Base-by-base conservation (phyloP, 2,888 invertebrate genomes). In the Omphaloscelis lunosa region DNA sequence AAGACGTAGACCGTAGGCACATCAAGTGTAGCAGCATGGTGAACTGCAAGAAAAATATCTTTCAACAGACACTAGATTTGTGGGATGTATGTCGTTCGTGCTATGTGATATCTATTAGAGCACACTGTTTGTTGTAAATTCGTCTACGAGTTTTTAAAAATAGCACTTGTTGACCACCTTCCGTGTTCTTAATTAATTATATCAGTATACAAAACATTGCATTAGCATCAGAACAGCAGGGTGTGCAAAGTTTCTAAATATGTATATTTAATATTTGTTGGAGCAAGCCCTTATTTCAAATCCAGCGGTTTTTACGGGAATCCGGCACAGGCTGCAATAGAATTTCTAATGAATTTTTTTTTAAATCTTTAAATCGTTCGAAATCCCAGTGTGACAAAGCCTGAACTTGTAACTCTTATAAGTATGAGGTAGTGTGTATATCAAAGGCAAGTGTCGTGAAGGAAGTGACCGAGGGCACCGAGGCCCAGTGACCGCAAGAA, bases 401-500 rank as follows among this genome's bases (percentile, higher is more conserved):
- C 66, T 62, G 45, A 72, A 67, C 62, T 75, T 79, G 67, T 71
- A 70, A 59, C n/a, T n/a, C n/a, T n/a, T n/a, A n/a, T 68, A 77
- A n/a, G 48, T 62, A 51, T 61, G n/a, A 82, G 41, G 41, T 74
- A 62, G 53, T 48, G n/a, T 62, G 51, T 61, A 29, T 53, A 34
- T 34, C 29, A 78, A 89, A 89, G 89, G 81, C 87, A 88, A 92
- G 90, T 89, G 91, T 83, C 89, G 90, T 91, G 90, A 92, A 95
- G 96, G 95, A 95, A 95, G 92, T 88, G 90, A 91, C 88, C 88
- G 89, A 89, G 90, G 84, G 89, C 82, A 91, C 87, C 87, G 89
- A 89, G 90, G 83, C 90, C 84, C 59, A 83, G 87, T 88, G 93
- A 96, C 96, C 96, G 91, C 96, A 95, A 93, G 96, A 96, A 96